These are phyloP conservation scores for Ips typographus DNA, from an alignment of 1,140 invertebrate genomes.

Conservation along the genomic window DNA sequence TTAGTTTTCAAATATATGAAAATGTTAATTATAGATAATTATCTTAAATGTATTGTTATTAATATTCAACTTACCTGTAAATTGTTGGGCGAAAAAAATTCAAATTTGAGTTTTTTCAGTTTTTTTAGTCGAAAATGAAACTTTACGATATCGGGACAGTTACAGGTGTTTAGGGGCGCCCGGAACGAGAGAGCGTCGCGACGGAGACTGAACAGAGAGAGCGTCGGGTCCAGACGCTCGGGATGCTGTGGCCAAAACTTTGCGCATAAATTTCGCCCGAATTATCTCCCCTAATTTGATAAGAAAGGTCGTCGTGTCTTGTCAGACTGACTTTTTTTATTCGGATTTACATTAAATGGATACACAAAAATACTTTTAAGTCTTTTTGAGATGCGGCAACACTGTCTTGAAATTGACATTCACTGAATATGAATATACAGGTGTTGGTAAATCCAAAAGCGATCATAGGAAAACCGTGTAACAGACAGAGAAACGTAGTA, in stretches of 20 bases:
- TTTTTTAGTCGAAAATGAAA: constrained; percentile 9
- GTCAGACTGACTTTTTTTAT: no score
- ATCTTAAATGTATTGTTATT: background rate
- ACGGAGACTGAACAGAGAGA: constrained; percentile 19
- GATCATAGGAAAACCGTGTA: no score
- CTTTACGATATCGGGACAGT: constrained; percentile 5
- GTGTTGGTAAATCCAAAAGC: no score
- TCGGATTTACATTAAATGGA: no score
- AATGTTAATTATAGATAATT: background rate
- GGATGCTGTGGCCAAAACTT: constrained; percentile 26
- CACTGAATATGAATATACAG: no score
- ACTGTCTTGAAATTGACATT: no score
- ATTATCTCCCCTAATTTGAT: background rate
- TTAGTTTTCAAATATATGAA: background rate
- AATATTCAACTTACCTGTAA: background rate
- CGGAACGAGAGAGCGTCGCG: constrained; percentile 15
- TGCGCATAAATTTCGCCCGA: constrained; percentile 24
- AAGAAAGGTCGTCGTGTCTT: no score
- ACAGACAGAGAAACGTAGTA: no score
- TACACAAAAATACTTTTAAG: no score
- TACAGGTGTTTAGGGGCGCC: constrained; percentile 2
- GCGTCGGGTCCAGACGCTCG: constrained; percentile 19
- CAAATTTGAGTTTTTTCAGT: constrained; percentile 4
- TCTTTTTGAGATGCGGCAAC: no score
- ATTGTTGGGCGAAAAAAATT: background rate